Conservation (phyloP, 2,888 invertebrate genomes). For the Coelopa pilipes region DNA sequence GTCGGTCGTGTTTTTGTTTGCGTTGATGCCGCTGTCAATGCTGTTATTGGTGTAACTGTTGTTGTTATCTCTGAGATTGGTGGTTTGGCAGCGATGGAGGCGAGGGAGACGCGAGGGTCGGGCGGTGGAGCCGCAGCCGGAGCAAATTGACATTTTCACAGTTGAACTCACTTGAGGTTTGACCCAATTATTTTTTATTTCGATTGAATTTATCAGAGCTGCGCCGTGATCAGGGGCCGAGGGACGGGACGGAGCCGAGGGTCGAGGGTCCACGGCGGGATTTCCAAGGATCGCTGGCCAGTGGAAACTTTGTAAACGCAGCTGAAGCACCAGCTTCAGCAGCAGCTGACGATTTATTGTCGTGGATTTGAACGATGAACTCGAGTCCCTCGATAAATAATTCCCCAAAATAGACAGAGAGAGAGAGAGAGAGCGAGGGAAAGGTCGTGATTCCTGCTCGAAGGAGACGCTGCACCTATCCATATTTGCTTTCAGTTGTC, state of each 20-base stretch:
- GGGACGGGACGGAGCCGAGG: background rate
- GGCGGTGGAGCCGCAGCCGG: background rate
- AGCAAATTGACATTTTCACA: conserved; percentile 31
- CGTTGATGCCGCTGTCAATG: conserved; percentile 11
- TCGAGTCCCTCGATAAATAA: no score
- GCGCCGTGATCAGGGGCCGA: background rate
- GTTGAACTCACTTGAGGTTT: conserved; percentile 24
- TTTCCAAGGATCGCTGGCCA: no score
- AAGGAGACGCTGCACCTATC: no score
- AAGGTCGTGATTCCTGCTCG: no score
- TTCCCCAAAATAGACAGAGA: no score
- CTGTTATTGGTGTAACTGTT: conserved; percentile 4
- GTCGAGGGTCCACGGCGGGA: background rate
- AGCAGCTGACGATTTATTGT: no score
- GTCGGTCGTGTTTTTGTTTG: background rate
- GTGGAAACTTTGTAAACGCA: no score
- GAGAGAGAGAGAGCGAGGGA: no score
- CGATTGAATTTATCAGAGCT: background rate
- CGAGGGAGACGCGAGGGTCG: no score
- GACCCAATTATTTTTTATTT: conserved; percentile 13
- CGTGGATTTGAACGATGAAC: no score
- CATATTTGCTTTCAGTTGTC: no score
- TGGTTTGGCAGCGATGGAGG: background rate
- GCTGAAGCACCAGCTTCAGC: no score
- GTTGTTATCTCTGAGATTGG: background rate